Evolutionary conservation across 2,888 invertebrate species (phyloP).

Genomic region (Hirtodrosophila cameraria): DNA sequence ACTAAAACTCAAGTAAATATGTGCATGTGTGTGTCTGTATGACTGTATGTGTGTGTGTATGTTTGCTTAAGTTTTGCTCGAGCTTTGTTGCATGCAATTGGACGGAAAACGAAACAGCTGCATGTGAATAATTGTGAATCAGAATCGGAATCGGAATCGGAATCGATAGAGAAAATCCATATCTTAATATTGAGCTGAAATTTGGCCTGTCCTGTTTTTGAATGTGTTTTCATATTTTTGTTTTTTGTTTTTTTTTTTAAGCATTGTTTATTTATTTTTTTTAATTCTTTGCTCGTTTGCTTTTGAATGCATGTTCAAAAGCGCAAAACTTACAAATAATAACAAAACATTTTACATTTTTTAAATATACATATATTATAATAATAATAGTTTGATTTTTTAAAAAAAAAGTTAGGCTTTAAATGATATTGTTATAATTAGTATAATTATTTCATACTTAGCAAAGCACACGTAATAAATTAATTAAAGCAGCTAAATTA

Average conservation of each 20-base stretch:
- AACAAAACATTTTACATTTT: slow-evolving; percentile 72
- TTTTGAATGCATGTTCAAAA: slow-evolving; percentile 37
- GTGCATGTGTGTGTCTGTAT: slow-evolving; percentile 1
- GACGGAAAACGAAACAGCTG: slow-evolving; percentile 67
- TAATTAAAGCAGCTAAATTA: slow-evolving; percentile 34
- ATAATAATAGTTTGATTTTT: slow-evolving; percentile 24
- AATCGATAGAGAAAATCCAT: not conserved
- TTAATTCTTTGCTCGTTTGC: slow-evolving; percentile 22
- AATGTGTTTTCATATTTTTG: slow-evolving; percentile 2
- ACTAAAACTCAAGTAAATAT: slow-evolving; percentile 10
- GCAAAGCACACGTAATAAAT: slow-evolving; percentile 36
- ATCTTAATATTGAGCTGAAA: slow-evolving; percentile 1
- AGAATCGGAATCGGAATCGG: slow-evolving; percentile 4
- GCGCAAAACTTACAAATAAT: slow-evolving; percentile 73
- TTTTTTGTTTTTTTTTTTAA: slow-evolving; percentile 19
- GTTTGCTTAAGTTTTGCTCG: slow-evolving; percentile 13
- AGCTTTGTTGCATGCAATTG: slow-evolving; percentile 43
- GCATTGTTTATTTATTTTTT: slow-evolving; percentile 40
- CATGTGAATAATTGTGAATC: slow-evolving; percentile 15
- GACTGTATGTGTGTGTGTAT: slow-evolving; percentile 12
- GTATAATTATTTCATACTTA: slow-evolving; percentile 3
- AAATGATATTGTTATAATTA: slow-evolving; percentile 10
- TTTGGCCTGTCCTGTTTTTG: slow-evolving; percentile 11
- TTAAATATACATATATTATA: slow-evolving; percentile 27
- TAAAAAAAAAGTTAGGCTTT: slow-evolving; percentile 26